These are phyloP conservation scores for Saguinus oedipus DNA, from an alignment of 2,797 vertebrate species.

Conservation along the genomic window DNA sequence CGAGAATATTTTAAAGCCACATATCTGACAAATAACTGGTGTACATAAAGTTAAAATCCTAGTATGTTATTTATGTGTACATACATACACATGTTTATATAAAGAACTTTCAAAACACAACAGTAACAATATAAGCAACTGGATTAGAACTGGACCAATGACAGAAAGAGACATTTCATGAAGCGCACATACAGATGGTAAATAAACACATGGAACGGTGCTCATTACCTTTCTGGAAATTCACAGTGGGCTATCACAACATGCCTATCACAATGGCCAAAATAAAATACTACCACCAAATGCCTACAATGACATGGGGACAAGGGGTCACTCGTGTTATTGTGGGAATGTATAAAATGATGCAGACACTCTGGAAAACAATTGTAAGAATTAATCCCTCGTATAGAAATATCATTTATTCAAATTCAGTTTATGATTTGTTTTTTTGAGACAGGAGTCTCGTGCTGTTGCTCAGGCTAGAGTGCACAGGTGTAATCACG, in stretches of 20 bases:
- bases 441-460: too few relatives aligned
- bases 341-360: not conserved
- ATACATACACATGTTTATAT: not conserved
- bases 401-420: not conserved
- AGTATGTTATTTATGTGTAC: not conserved
- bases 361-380: not conserved
- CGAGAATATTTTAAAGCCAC: not conserved
- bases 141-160: not conserved
- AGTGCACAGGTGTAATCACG: too few relatives aligned
- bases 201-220: not conserved
- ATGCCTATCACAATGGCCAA: not conserved
- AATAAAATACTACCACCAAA: not conserved
- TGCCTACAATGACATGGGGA: not conserved
- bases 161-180: not conserved
- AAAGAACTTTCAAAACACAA: not conserved
- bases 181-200: not conserved
- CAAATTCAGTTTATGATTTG: not conserved
- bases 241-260: not conserved
- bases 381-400: not conserved
- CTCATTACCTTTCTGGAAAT: not conserved
- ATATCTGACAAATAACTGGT: not conserved
- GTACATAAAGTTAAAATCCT: not conserved
- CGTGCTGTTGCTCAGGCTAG: too few relatives aligned
- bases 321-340: too few relatives aligned
- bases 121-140: not conserved